A percentile compares a stretch with the other conserved stretches of the same genome.
Conservation (phyloP, 2,888 invertebrate genomes). For the Shargacucullia verbasci region DNA sequence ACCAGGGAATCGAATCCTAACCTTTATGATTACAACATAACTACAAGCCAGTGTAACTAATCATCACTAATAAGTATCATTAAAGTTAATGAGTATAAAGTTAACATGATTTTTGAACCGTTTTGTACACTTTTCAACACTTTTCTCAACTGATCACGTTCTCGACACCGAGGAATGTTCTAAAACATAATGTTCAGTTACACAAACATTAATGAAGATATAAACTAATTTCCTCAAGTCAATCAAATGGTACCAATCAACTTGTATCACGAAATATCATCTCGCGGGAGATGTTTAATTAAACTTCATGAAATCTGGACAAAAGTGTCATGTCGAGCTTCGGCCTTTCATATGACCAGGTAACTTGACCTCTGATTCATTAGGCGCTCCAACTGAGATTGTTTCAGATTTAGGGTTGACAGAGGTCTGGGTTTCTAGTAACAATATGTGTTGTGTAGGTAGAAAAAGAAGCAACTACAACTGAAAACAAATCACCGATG, state of each 20-base stretch:
- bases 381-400: constrained; percentile 34
- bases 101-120: too few species aligned
- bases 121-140: not conserved
- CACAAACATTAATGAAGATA: constrained; percentile 40
- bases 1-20: too few species aligned
- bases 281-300: constrained; percentile 74
- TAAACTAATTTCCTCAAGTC: constrained; percentile 76
- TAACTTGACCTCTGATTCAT: constrained; percentile 54
- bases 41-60: too few species aligned
- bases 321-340: constrained; percentile 73
- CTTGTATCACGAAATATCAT: constrained; percentile 62
- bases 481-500: constrained; percentile 84
- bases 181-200: constrained; percentile 23
- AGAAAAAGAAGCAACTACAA: constrained; percentile 72
- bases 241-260: constrained; percentile 70
- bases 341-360: constrained; percentile 65
- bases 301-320: constrained; percentile 76
- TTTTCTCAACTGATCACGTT: not conserved
- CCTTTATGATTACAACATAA: too few species aligned
- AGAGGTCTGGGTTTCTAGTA: constrained; percentile 65
- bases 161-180: constrained; percentile 11
- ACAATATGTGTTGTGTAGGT: constrained; percentile 63
- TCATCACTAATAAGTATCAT: too few species aligned
- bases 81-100: too few species aligned
- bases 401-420: constrained; percentile 17